Conservation (phyloP, 2,888 invertebrate genomes). For the Itoplectis maculator region DNA sequence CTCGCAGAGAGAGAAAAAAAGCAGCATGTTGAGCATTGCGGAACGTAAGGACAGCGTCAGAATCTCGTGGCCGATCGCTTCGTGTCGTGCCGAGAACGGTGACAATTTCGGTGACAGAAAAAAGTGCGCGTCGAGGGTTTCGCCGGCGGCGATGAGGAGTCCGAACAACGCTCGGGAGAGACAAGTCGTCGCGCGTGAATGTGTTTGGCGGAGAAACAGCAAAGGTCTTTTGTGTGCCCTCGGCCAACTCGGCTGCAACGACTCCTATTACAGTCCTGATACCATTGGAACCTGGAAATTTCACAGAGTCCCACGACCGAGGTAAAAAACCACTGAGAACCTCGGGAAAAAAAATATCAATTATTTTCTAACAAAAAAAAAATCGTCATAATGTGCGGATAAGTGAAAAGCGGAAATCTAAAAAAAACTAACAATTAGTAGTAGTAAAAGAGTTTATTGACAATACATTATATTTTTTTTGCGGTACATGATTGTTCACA, state of each 20-base stretch:
- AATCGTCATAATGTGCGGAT: too few relatives aligned
- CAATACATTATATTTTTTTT: too few relatives aligned
- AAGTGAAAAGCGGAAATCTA: too few relatives aligned
- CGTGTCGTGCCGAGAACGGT: conserved; percentile 71
- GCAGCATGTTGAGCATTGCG: conserved; percentile 77
- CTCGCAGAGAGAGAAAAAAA: too few relatives aligned
- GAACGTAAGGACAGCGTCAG: conserved; percentile 78
- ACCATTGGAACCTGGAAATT: conserved; percentile 82
- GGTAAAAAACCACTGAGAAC: conserved; percentile 73
- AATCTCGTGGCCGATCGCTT: conserved; percentile 77
- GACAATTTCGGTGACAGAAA: conserved; percentile 65
- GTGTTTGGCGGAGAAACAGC: conserved; percentile 77
- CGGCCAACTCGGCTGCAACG: conserved; percentile 78
- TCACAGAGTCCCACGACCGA: conserved; percentile 77
- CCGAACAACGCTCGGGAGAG: conserved; percentile 65
- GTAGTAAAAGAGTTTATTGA: too few relatives aligned
- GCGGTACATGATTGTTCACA: too few relatives aligned
- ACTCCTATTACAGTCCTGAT: conserved; percentile 78
- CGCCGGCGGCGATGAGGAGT: conserved; percentile 64
- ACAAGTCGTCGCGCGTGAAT: conserved; percentile 62
- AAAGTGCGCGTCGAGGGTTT: conserved; percentile 68
- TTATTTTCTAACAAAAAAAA: too few relatives aligned
- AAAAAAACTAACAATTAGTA: too few relatives aligned
- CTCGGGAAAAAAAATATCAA: conserved; percentile 59
- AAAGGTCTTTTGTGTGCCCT: conserved; percentile 79